Percentiles rank a stretch among this genome's conserved stretches.
Conservation (phyloP, 2,797 vertebrate genomes). For the Amblyraja radiata region DNA sequence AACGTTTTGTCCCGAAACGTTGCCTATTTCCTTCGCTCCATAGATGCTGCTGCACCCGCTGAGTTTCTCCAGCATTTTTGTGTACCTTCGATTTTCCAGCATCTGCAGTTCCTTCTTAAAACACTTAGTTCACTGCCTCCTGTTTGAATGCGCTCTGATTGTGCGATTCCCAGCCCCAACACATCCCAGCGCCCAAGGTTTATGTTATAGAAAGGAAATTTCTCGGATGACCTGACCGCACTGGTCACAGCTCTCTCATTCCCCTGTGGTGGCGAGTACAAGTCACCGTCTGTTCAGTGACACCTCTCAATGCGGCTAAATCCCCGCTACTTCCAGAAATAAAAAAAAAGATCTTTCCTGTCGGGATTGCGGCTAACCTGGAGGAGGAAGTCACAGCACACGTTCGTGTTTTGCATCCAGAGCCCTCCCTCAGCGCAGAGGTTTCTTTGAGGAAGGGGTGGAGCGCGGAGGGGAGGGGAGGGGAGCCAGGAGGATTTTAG, state of each 20-base stretch:
- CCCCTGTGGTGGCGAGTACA: not conserved
- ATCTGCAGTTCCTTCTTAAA: too few relatives aligned
- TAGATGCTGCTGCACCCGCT: too few relatives aligned
- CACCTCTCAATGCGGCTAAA: not conserved
- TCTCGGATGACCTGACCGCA: slow-evolving; percentile 5
- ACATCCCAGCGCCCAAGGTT: not conserved
- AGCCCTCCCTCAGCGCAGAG: not conserved
- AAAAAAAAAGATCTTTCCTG: not conserved
- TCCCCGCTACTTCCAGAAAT: not conserved
- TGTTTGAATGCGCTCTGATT: not conserved
- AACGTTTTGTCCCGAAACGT: too few relatives aligned
- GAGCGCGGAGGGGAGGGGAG: not conserved
- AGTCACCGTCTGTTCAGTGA: not conserved
- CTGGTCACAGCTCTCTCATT: not conserved
- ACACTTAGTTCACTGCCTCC: not conserved
- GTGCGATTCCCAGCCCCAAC: not conserved
- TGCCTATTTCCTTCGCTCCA: too few relatives aligned
- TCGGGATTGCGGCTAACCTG: not conserved
- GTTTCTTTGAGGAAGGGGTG: not conserved
- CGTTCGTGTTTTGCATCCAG: not conserved
- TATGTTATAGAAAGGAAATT: slow-evolving; percentile 19
- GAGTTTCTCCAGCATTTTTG: too few relatives aligned
- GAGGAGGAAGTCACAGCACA: not conserved
- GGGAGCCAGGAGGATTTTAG: not conserved
- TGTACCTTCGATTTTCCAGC: too few relatives aligned